phyloP scores from a whole-genome alignment of 2,113 vertebrate species.

The Chloropsis cyanopogon region DNA sequence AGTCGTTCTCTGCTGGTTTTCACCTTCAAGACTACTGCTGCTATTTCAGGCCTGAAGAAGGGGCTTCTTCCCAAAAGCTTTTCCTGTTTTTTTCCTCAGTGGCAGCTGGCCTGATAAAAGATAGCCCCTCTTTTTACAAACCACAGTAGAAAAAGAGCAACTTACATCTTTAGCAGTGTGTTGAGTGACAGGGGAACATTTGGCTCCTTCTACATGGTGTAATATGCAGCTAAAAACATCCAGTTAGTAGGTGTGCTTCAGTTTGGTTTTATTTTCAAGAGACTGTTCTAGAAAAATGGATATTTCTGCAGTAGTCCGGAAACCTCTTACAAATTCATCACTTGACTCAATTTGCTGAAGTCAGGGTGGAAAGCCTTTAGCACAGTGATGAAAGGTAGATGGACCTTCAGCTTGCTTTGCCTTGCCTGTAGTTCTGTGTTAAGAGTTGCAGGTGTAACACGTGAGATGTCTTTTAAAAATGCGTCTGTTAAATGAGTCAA shows the following conservation, averaged over 20 bases:
- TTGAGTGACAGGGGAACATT: constrained; percentile 43
- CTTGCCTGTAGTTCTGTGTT: neutral
- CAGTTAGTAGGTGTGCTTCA: constrained; percentile 41
- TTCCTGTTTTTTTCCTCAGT: neutral
- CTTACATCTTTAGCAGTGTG: neutral
- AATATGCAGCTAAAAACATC: constrained; percentile 48
- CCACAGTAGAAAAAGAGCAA: constrained; percentile 2
- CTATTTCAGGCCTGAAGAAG: neutral
- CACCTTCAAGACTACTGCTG: neutral
- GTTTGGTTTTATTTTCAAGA: neutral
- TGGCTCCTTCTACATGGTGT: neutral
- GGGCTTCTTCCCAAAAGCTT: neutral
- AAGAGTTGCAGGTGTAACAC: neutral
- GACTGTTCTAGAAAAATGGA: constrained; percentile 11
- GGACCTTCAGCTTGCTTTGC: neutral
- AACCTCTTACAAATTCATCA: neutral
- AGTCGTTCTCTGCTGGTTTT: neutral
- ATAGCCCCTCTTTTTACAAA: neutral
- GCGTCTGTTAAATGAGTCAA: neutral
- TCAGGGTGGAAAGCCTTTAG: neutral
- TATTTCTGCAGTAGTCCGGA: neutral
- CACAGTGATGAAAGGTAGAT: neutral
- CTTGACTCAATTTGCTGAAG: neutral
- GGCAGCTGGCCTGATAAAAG: neutral
- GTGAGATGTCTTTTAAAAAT: neutral